Evolutionary conservation across 2,113 vertebrate species (phyloP).

Genomic region (Nannobrachium achirus): DNA sequence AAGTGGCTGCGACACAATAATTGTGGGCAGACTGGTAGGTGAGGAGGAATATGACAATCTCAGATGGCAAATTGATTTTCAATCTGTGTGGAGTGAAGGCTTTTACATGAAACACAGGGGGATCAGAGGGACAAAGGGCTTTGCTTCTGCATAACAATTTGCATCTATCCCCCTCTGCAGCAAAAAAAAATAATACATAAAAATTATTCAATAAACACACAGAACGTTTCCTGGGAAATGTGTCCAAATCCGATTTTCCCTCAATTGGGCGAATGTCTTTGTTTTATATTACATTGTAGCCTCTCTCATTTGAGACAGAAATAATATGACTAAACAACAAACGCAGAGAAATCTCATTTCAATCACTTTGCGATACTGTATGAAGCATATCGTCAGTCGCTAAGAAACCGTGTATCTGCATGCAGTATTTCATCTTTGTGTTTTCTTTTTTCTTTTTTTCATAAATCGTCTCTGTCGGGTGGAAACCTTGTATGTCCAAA

Average conservation of each 20-base stretch:
- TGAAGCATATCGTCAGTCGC: conserved; percentile 19
- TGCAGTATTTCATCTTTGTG: no score
- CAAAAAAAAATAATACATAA: conserved; percentile 45
- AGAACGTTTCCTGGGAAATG: conserved; percentile 14
- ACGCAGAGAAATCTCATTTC: conserved; percentile 56
- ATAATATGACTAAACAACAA: conserved; percentile 50
- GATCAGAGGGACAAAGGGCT: conserved; percentile 28
- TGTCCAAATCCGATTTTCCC: conserved; percentile 51
- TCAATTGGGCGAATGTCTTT: conserved; percentile 45
- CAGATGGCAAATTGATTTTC: conserved; percentile 79
- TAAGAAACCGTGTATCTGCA: no score
- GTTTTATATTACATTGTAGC: conserved; percentile 40
- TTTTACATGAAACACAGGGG: conserved; percentile 47
- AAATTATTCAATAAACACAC: conserved; percentile 10
- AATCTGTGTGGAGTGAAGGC: conserved; percentile 58
- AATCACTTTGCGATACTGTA: conserved; percentile 52
- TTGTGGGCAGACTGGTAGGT: conserved; percentile 60
- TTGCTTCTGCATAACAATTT: conserved; percentile 41
- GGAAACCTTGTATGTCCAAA: no score
- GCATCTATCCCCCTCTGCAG: conserved; percentile 44
- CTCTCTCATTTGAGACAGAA: conserved; percentile 30
- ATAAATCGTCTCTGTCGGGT: no score
- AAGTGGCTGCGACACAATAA: conserved; percentile 69
- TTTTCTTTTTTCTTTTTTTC: no score
- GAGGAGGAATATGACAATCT: conserved; percentile 73